Conservation (phyloP, 2,888 invertebrate species). For the Tachina lurida region DNA sequence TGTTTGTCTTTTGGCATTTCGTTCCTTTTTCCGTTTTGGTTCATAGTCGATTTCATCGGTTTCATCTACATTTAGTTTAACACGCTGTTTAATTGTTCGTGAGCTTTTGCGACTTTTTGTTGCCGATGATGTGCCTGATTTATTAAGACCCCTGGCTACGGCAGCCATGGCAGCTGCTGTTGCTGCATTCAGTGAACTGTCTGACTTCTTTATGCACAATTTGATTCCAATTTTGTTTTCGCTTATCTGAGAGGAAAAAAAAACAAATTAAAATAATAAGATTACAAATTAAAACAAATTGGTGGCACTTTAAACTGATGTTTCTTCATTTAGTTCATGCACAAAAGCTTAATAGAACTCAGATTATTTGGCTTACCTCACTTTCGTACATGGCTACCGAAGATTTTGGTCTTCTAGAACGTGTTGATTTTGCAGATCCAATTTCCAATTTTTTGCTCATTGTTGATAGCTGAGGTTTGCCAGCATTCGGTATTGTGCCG, state of each 20-base stretch:
- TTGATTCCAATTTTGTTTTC: constrained; percentile 83
- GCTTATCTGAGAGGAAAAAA: constrained; percentile 82
- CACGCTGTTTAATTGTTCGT: constrained; percentile 75
- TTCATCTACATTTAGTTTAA: constrained; percentile 77
- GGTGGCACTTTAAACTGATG: not conserved
- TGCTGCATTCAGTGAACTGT: constrained; percentile 72
- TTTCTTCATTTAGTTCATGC: not conserved
- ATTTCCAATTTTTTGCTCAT: constrained; percentile 80
- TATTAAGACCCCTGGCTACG: constrained; percentile 55
- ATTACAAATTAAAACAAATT: not conserved
- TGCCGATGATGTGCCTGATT: constrained; percentile 70
- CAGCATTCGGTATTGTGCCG: constrained; percentile 82
- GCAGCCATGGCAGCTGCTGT: constrained; percentile 69
- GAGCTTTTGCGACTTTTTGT: constrained; percentile 81
- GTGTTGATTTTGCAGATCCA: constrained; percentile 76
- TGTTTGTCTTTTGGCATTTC: constrained; percentile 73
- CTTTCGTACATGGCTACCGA: constrained; percentile 85
- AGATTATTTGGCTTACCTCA: constrained; percentile 81
- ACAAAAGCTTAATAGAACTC: not conserved
- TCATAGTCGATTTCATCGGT: constrained; percentile 84
- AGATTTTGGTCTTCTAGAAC: constrained; percentile 82
- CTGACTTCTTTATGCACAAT: constrained; percentile 83
- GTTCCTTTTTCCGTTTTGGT: constrained; percentile 81
- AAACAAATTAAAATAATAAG: no score
- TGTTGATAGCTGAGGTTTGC: constrained; percentile 80